phyloP scores from a whole-genome alignment of 2,113 vertebrate genomes.

The Polypterus bichir region DNA sequence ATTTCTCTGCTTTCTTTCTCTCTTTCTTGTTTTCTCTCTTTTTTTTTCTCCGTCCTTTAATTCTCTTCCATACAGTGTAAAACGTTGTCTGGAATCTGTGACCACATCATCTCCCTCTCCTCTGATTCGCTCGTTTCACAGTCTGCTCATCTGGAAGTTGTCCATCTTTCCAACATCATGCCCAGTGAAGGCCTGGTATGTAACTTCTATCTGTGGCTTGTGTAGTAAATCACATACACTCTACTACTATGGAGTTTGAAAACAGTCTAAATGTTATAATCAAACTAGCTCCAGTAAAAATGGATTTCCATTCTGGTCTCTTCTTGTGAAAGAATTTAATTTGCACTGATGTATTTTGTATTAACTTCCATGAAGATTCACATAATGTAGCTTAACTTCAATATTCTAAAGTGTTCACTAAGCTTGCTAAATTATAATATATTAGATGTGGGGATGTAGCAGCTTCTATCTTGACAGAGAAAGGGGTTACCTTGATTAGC shows the following conservation, averaged over 20 bases:
- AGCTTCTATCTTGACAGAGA: too few species aligned
- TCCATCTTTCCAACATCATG: slow-evolving; percentile 71
- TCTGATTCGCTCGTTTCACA: slow-evolving; percentile 76
- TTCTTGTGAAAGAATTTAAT: too few species aligned
- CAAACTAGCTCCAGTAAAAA: too few species aligned
- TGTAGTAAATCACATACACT: not conserved
- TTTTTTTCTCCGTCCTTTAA: slow-evolving; percentile 11
- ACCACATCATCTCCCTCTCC: slow-evolving; percentile 83
- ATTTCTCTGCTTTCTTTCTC: too few species aligned
- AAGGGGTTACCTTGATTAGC: too few species aligned
- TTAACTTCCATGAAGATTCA: too few species aligned
- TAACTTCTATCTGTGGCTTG: slow-evolving; percentile 2
- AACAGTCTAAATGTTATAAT: not conserved
- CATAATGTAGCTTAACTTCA: too few species aligned
- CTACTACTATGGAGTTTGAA: not conserved
- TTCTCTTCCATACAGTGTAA: slow-evolving; percentile 64
- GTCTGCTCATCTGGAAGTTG: slow-evolving; percentile 69
- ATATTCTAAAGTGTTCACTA: too few species aligned
- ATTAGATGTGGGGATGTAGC: too few species aligned
- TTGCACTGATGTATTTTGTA: too few species aligned
- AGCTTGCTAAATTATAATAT: too few species aligned
- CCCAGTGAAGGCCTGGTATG: slow-evolving; percentile 79
- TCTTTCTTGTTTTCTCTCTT: slow-evolving; percentile 3
- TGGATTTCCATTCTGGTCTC: too few species aligned
- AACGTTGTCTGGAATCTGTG: slow-evolving; percentile 80